Base-by-base conservation (phyloP, 64 coral and sea anemone species). In the Dendronephthya gigantea region DNA sequence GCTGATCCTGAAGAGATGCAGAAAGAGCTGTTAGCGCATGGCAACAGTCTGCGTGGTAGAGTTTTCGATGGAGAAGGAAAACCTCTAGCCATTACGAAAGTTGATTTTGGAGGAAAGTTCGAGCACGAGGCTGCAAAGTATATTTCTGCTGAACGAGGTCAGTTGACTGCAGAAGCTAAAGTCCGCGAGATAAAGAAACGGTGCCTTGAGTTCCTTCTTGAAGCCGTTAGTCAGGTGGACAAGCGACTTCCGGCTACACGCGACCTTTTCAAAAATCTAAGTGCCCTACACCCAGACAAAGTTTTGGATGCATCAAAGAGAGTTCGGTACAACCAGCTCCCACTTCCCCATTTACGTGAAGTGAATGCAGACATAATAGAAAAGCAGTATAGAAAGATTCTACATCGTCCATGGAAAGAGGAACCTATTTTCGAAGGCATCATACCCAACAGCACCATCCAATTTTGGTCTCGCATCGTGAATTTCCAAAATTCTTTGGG, bases 1-100 rank as follows among this genome's bases (percentile, higher is more conserved):
- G 69, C 69, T 23, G 69, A 75, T 75, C 69, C 69, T 4, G 69
- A 75, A 75, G 69, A 75, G 34, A 75, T 75, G 69, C 17, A 14
- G 27, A 75, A 25, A 14, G 69, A 75, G 25, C 15, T 75, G 35
- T 9, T 7, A 33, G 6, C 69, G 4, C 69, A 75, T 30, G 34
- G 30, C 69, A 32, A 75, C 30, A 75, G 69, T 75, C 69, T 75
- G 6, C 35, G n/a, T 27, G 69, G 29, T 3, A 75, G 69, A 75
- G 69, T 75, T 75, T 75, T 75, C 17, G 69, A 75, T 27, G 9
- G 2, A 2, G 69, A 34, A 38, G 69, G 69, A 32, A 75, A 16
- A 75, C 69, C 29, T 33, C 69, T 75, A 33, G 3, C 69, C 28
- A 75, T 75, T 13, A 30, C 30, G 69, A 75, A 75, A 16, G 69